Evolutionary conservation across 2,888 invertebrate species (phyloP).

Genomic region (Oscheius sp.): DNA sequence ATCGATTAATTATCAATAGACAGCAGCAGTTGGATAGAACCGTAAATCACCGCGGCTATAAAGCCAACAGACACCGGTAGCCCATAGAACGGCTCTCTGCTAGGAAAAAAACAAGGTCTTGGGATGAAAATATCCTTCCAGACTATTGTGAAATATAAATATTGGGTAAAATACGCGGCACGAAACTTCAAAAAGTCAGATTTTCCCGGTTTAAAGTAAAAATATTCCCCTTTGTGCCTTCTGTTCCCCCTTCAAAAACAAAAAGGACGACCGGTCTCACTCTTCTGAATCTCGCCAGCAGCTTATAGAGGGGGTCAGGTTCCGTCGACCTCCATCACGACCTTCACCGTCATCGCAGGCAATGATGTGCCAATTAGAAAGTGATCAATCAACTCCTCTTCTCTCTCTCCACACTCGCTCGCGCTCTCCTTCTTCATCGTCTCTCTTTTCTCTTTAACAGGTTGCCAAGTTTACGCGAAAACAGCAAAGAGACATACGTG

Average conservation of each 20-base stretch:
- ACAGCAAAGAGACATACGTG: not conserved
- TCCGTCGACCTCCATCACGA: constrained; percentile 15
- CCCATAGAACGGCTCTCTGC: not conserved
- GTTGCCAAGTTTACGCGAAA: constrained; percentile 26
- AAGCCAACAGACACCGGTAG: not conserved
- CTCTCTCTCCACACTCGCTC: constrained; percentile 13
- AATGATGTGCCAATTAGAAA: constrained; percentile 38
- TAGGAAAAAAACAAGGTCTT: not conserved
- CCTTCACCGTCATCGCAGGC: constrained; percentile 23
- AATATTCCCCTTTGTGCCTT: no score
- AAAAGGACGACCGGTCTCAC: constrained; percentile 23
- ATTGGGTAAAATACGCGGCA: no score
- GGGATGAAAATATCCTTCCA: not conserved
- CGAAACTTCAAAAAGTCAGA: no score
- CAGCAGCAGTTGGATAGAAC: no score
- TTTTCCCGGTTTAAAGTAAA: no score
- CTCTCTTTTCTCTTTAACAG: constrained; percentile 34
- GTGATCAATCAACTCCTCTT: constrained; percentile 33
- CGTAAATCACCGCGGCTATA: not conserved
- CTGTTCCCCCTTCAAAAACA: constrained; percentile 3
- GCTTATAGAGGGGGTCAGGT: constrained; percentile 25
- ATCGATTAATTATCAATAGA: no score
- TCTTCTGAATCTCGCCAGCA: not conserved
- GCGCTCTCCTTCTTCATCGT: not conserved
- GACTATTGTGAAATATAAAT: no score